Conservation (phyloP, 2,888 invertebrate species). For the Gymnocheta viridis region DNA sequence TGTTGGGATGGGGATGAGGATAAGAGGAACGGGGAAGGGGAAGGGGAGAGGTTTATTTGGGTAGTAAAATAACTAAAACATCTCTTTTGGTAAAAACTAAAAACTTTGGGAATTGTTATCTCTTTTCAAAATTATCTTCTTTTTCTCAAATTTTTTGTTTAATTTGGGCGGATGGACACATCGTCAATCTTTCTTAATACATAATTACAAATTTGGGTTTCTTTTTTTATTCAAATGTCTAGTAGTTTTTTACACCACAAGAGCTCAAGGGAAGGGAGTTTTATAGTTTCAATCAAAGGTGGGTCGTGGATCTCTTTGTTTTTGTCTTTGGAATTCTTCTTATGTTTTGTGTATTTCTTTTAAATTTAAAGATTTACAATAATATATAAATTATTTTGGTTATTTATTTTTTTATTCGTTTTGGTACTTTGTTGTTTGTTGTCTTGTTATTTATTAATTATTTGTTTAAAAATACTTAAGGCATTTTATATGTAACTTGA, state of each 20-base stretch:
- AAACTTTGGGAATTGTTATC: not conserved
- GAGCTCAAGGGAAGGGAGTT: not conserved
- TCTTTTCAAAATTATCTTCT: constrained; percentile 6
- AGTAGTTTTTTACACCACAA: not conserved
- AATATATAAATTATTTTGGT: constrained; percentile 24
- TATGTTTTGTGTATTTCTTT: constrained; percentile 42
- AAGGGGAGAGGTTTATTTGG: constrained; percentile 68
- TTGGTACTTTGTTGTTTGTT: constrained; percentile 58
- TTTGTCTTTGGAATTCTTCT: constrained; percentile 49
- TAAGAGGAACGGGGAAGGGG: constrained; percentile 46
- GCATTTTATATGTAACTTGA: constrained; percentile 71
- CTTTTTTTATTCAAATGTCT: constrained; percentile 9
- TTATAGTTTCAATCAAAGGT: constrained; percentile 57
- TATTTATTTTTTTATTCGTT: constrained; percentile 38
- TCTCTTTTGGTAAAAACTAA: not conserved
- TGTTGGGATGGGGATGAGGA: constrained; percentile 73
- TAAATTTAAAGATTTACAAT: constrained; percentile 40
- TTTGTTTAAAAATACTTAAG: constrained; percentile 71
- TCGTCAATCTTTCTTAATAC: constrained; percentile 48
- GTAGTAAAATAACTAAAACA: not conserved
- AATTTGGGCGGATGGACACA: constrained; percentile 65
- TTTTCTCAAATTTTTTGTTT: constrained; percentile 2
- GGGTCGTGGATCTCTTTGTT: constrained; percentile 58
- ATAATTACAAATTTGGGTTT: constrained; percentile 15
- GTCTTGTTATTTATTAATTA: constrained; percentile 34